phyloP scores from a whole-genome alignment of 2,113 vertebrate genomes.

The Okapia johnstoni region DNA sequence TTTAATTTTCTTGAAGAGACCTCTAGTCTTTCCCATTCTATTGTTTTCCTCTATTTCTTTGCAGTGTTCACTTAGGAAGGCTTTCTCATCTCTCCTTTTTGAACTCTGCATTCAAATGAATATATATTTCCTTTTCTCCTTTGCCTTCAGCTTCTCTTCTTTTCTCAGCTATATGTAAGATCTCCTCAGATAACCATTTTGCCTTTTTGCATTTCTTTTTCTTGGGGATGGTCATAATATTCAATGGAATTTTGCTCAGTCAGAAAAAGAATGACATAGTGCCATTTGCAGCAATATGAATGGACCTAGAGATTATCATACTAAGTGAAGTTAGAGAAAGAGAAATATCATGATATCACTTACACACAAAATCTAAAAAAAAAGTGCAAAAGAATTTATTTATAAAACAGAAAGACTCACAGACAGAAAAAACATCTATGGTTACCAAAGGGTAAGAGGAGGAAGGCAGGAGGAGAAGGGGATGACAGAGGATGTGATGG shows the following conservation, averaged over 20 bases:
- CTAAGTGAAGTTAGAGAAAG: neutral
- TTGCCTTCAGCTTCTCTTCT: neutral
- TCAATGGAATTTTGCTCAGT: neutral
- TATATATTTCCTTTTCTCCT: neutral
- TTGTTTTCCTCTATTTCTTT: neutral
- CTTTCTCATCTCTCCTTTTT: neutral
- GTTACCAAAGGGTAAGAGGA: neutral
- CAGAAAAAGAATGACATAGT: neutral
- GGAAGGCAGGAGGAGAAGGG: neutral
- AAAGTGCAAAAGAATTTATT: neutral
- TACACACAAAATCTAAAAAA: neutral
- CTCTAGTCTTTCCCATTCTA: neutral
- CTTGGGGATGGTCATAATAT: neutral
- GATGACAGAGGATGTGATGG: neutral
- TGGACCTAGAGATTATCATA: neutral
- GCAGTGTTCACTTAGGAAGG: neutral
- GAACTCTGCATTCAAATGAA: neutral
- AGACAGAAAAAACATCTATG: neutral
- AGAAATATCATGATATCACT: neutral
- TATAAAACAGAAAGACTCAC: neutral
- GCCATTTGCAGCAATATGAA: neutral
- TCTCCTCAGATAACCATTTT: neutral
- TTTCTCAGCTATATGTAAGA: neutral
- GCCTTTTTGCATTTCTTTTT: neutral
- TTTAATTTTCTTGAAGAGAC: neutral